Base-by-base conservation (phyloP, 2,113 vertebrate genomes). In the Cinclus mexicanus region DNA sequence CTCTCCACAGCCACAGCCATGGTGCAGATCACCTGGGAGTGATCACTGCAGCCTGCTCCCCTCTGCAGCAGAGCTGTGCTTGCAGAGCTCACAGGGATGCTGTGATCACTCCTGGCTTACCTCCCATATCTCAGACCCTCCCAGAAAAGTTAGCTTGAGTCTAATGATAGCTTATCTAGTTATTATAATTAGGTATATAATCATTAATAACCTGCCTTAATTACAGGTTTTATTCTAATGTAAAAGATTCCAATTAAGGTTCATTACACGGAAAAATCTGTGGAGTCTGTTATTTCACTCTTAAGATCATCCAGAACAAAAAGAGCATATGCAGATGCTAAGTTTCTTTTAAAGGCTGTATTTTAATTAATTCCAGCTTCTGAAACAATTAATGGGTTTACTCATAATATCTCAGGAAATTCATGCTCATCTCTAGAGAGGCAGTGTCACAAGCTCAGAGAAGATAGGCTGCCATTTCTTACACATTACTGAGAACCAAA, bases 281-380 rank as follows among this genome's bases (percentile, higher is more conserved):
- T 70, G 29, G 41, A 87, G 87, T 64, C 80, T 82, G 71, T 94
- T 87, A 91, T 81, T 96, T 88, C 71, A 29, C 44, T 94, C 47
- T 35, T 76, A 93, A 95, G 78, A 91, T 93, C 65, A 91, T 18
- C 15, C 55, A 94, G 71, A 93, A 91, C 82, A 96, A 69, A 85
- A 71, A 41, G 29, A 84, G 78, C 53, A 67, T 35, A 28, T 55
- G 39, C 55, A 90, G 87, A 86, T 7, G 12, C 39, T 86, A 74
- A 18, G 22, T 88, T 91, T 77, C 74, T 94, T 95, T 94, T 47
- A 70, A 90, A 59, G 39, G 41, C 35, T 77, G 24, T 52, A 29
- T 92, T 93, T 91, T 96, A 96, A 96, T 97, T 96, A 94, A 94
- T 96, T 94, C 68, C 1, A 3, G 63, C 67, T 95, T 89, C 44